These are phyloP conservation scores for Heliconius hewitsoni DNA, from an alignment of 1,140 invertebrate species.

Conservation along the genomic window DNA sequence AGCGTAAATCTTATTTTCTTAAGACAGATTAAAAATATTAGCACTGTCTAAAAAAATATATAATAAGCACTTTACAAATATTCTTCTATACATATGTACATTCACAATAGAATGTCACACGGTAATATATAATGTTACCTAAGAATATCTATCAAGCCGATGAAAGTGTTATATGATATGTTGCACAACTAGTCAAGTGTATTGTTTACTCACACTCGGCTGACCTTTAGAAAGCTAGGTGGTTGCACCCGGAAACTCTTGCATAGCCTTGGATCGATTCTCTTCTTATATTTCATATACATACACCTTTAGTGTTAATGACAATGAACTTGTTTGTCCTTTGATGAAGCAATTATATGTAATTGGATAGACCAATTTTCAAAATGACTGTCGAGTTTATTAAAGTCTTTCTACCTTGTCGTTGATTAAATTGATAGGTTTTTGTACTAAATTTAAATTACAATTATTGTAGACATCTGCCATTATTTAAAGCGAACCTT, in stretches of 20 bases:
- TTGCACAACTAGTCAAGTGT: constrained; percentile 33
- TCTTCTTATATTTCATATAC: background rate
- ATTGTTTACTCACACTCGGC: constrained; percentile 37
- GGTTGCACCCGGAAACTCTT: constrained; percentile 36
- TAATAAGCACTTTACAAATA: too few relatives aligned
- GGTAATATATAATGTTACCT: background rate
- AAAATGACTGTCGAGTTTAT: background rate
- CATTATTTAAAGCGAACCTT: background rate
- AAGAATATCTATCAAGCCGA: constrained; percentile 24
- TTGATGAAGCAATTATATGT: background rate
- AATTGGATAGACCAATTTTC: background rate
- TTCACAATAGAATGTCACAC: background rate
- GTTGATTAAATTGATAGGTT: background rate
- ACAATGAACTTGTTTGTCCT: constrained; percentile 14
- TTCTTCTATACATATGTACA: too few relatives aligned
- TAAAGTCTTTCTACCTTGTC: background rate
- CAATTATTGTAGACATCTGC: background rate
- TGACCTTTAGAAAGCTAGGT: constrained; percentile 50
- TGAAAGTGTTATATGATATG: constrained; percentile 38
- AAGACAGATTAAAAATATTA: too few relatives aligned
- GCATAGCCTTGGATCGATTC: constrained; percentile 29
- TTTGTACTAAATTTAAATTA: background rate
- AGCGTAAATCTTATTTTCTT: too few relatives aligned
- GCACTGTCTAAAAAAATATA: too few relatives aligned
- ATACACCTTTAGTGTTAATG: constrained; percentile 12